Conservation (phyloP, 2,113 vertebrate genomes). For the Sturnira hondurensis region DNA sequence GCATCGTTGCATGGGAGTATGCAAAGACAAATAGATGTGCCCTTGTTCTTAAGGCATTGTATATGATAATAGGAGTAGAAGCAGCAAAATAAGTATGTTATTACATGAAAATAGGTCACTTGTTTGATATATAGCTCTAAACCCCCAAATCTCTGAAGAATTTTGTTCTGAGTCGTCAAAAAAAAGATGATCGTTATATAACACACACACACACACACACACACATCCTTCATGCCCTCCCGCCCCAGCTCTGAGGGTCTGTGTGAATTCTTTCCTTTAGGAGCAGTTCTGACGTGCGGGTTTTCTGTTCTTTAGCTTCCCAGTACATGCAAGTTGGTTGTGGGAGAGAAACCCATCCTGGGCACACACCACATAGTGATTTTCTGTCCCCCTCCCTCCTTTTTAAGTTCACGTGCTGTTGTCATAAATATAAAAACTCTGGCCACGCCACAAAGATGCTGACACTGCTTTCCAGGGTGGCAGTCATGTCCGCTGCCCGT, state of each 20-base stretch:
- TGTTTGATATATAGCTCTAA: neutral
- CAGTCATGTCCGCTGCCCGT: neutral
- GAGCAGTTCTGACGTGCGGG: neutral
- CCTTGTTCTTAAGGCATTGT: neutral
- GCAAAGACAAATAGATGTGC: neutral
- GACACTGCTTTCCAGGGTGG: neutral
- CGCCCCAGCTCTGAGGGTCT: neutral
- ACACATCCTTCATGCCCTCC: neutral
- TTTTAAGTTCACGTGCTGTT: neutral
- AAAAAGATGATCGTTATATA: neutral
- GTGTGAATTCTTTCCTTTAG: neutral
- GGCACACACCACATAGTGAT: rapidly evolving
- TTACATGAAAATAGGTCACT: neutral
- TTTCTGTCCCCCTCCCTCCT: neutral
- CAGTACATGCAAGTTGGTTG: neutral
- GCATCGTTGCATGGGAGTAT: neutral
- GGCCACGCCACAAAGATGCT: neutral
- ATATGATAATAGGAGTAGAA: neutral
- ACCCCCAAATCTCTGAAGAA: neutral
- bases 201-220: too few relatives aligned
- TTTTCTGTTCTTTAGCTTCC: neutral
- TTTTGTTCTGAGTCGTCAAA: neutral
- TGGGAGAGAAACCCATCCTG: neutral
- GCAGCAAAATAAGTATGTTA: neutral
- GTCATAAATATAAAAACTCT: neutral